Base-by-base conservation (phyloP, 2,113 vertebrate genomes). In the Phylloscopus trochiloides region DNA sequence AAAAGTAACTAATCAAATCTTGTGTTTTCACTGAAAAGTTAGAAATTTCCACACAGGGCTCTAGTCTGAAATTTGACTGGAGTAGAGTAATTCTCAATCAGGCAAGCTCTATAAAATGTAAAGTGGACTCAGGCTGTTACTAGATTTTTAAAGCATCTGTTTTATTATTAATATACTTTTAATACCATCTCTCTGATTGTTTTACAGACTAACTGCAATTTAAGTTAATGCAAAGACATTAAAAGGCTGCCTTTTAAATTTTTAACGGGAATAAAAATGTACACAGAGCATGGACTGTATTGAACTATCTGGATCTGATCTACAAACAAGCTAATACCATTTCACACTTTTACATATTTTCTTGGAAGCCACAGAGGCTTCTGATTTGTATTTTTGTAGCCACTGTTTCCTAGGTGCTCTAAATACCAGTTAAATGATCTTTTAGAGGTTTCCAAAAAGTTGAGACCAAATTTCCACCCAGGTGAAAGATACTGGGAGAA, bases 151-250 rank as follows among this genome's bases (percentile, higher is more conserved):
- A 89, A 90, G 47, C 67, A 81, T 50, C 80, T 96, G 38, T 89
- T 97, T 88, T 93, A 97, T 96, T 96, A 96, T 94, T 97, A 74
- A 91, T 92, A 92, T 70, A 73, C 45, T 94, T 97, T 88, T 93
- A 96, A 96, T 90, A 95, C 86, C 90, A 66, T 92, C 34, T 75
- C 28, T 89, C 67, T 2, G 15, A 75, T 76, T 84, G 71, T 93
- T 97, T 97, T 95, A 95, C 74, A 76, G 92, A 32, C 90, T 74
- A 61, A 52, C 89, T 89, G 40, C 67, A 82, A 80, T 76, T 94
- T 86, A 92, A 93, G 63, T 95, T 97, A 96, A 93, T 91, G 66
- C 43, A 42, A 81, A 93, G 83, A 86, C 75, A 87, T 93, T 94
- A 91, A 95, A 92, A 96, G 71, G 54, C 36, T 81, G 29, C 63